A percentile compares a stretch with the other conserved stretches of the same genome.
Evolutionary conservation across 2,797 vertebrate genomes (phyloP).

Genomic region (Sarcophilus harrisii): DNA sequence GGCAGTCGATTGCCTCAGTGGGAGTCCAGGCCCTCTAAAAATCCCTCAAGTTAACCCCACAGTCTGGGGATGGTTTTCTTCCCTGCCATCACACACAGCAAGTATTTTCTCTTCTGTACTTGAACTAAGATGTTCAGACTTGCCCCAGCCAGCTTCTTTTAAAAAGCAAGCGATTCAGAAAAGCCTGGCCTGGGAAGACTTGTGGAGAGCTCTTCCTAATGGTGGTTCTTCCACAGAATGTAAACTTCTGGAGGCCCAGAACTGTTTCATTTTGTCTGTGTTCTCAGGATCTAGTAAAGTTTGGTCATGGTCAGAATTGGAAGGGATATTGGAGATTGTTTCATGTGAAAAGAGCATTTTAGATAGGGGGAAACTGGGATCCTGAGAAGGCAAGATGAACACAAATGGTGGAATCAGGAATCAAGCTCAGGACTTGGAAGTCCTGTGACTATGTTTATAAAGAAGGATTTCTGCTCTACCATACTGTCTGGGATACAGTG

Average conservation of each 20-base stretch:
- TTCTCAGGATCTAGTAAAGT: neutral
- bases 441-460: neutral
- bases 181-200: neutral
- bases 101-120: conserved; percentile 41
- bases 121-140: conserved; percentile 43
- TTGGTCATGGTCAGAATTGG: neutral
- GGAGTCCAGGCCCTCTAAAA: conserved; percentile 10
- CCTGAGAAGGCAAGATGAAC: neutral
- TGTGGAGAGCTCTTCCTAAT: neutral
- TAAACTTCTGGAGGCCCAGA: neutral
- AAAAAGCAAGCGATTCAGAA: conserved; percentile 42
- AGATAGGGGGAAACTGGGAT: neutral
- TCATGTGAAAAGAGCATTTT: neutral
- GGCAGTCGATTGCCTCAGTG: conserved; percentile 17
- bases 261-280: neutral
- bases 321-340: neutral
- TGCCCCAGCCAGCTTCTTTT: conserved; percentile 14
- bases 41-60: conserved; percentile 6
- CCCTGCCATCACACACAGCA: neutral
- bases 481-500: neutral
- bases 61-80: neutral
- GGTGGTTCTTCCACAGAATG: neutral
- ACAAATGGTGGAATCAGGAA: neutral
- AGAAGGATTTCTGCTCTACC: neutral
- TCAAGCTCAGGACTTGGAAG: neutral